A percentile compares a stretch with the other conserved stretches of the same genome.
These are phyloP conservation scores for Oostethus manadensis DNA, from an alignment of 2,113 vertebrate genomes.

Conservation along the genomic window DNA sequence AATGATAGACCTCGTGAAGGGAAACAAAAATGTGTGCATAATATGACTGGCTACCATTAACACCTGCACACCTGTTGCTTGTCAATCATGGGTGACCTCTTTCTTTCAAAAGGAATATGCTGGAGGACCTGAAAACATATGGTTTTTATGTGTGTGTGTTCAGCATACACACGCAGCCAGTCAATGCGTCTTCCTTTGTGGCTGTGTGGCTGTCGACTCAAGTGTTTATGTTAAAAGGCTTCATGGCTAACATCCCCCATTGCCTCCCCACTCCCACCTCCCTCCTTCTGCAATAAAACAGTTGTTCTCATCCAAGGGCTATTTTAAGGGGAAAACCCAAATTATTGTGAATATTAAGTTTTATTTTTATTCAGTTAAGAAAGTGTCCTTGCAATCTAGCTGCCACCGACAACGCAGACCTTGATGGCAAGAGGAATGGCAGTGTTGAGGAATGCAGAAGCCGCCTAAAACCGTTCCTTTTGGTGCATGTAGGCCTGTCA, in stretches of 20 bases:
- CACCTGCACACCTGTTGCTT: conserved; percentile 46
- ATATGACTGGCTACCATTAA: conserved; percentile 38
- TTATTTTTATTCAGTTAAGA: too few relatives aligned
- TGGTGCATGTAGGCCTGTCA: conserved; percentile 20
- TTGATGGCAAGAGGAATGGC: conserved; percentile 34
- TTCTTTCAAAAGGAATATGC: conserved; percentile 29
- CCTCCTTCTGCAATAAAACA: conserved; percentile 11
- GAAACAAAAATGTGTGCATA: neutral
- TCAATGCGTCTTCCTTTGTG: conserved; percentile 5
- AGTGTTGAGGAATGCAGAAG: conserved; percentile 33
- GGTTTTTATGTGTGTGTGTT: conserved; percentile 9
- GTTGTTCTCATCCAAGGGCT: conserved; percentile 33
- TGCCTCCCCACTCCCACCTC: neutral
- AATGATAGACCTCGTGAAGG: neutral
- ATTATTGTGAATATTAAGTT: too few relatives aligned
- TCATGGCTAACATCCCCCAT: too few relatives aligned
- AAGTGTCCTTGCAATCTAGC: too few relatives aligned
- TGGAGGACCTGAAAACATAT: conserved; percentile 25
- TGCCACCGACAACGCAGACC: conserved; percentile 50
- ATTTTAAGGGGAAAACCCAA: conserved; percentile 38
- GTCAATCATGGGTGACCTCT: conserved; percentile 25
- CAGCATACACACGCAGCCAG: neutral
- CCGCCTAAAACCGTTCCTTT: conserved; percentile 33
- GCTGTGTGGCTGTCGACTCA: conserved; percentile 22
- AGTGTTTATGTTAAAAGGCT: neutral